Percentiles rank a stretch among this genome's conserved stretches.
phyloP scores from a whole-genome alignment of 2,888 invertebrate genomes.

The Tetheella fluctuosa region DNA sequence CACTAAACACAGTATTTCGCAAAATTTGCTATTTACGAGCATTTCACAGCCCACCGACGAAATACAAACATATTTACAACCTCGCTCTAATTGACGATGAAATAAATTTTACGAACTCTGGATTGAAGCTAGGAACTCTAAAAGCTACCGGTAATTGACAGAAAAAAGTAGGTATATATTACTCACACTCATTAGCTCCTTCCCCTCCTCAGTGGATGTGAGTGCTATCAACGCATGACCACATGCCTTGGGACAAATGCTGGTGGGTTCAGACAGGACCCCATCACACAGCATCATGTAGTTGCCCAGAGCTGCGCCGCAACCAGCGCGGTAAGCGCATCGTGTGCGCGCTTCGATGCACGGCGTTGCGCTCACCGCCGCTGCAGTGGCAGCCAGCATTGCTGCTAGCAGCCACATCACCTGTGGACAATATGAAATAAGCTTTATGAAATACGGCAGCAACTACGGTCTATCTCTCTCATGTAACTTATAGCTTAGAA shows the following conservation, averaged over 20 bases:
- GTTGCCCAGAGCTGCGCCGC: constrained; percentile 90
- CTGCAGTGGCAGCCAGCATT: constrained; percentile 54
- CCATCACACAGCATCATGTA: constrained; percentile 90
- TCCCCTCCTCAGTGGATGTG: constrained; percentile 91
- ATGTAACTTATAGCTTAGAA: too few species aligned
- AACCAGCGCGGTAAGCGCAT: constrained; percentile 90
- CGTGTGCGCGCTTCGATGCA: constrained; percentile 89
- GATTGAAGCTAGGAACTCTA: too few species aligned
- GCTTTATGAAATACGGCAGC: background rate
- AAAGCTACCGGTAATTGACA: too few species aligned
- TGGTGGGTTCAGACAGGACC: constrained; percentile 85
- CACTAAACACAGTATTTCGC: too few species aligned
- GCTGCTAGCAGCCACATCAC: constrained; percentile 73
- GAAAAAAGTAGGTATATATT: background rate
- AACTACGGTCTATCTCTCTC: too few species aligned
- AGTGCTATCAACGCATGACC: constrained; percentile 91
- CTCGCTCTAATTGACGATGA: too few species aligned
- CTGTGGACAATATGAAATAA: constrained; percentile 39
- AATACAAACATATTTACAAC: too few species aligned
- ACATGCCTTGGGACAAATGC: constrained; percentile 88
- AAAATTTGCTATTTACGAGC: too few species aligned
- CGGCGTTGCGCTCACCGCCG: constrained; percentile 60
- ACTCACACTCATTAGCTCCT: constrained; percentile 89
- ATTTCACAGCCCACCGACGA: too few species aligned
- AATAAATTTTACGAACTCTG: too few species aligned